These are phyloP conservation scores for Odobenus rosmarus DNA, from an alignment of 2,113 vertebrate species.

Conservation along the genomic window DNA sequence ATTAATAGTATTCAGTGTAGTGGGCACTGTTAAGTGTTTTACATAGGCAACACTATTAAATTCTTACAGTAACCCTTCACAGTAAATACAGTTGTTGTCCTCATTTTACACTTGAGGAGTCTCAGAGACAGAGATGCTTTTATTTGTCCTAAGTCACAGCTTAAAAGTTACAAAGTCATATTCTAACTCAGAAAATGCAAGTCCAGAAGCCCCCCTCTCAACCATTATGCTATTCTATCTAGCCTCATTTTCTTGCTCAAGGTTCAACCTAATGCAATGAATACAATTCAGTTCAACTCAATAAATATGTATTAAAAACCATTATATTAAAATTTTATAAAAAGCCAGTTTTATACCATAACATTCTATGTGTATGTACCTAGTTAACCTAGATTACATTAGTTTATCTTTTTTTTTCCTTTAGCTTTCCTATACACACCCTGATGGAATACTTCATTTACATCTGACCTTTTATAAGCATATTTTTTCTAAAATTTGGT, in stretches of 20 bases:
- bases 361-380: background rate
- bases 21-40: background rate
- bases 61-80: background rate
- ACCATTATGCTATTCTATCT: background rate
- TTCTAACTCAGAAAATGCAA: background rate
- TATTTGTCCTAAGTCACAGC: background rate
- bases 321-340: background rate
- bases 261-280: background rate
- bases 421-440: background rate
- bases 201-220: background rate
- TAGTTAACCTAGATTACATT: background rate
- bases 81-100: background rate
- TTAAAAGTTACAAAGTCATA: background rate
- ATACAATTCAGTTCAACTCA: background rate
- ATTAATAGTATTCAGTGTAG: background rate
- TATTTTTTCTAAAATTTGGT: background rate
- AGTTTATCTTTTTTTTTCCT: background rate
- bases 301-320: background rate
- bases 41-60: background rate
- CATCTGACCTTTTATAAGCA: background rate
- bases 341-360: background rate
- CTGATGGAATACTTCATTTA: background rate
- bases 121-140: background rate
- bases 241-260: background rate
- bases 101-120: background rate